Percentiles rank a stretch among this genome's conserved stretches.
Conservation (phyloP, 2,888 invertebrate genomes). For the Drosophila tanythrix region DNA sequence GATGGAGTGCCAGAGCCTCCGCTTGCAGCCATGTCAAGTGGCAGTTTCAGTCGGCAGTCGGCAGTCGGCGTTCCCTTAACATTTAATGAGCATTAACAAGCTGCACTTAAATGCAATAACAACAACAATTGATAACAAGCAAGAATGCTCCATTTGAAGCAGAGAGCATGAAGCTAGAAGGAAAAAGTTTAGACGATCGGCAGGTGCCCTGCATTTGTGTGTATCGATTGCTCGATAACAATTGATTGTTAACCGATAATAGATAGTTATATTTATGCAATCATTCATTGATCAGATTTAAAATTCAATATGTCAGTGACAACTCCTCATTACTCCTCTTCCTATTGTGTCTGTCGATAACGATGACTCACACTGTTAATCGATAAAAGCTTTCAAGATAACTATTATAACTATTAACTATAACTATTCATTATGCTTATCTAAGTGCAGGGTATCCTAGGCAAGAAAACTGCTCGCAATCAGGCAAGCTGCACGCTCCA, state of each 20-base stretch:
- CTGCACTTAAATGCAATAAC: slow-evolving; percentile 81
- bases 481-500: slow-evolving; percentile 59
- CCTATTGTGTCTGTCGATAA: neutral
- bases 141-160: slow-evolving; percentile 66
- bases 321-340: neutral
- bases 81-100: slow-evolving; percentile 81
- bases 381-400: neutral
- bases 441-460: slow-evolving; percentile 47
- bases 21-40: slow-evolving; percentile 28
- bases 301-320: neutral
- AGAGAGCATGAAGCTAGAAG: slow-evolving; percentile 28
- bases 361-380: neutral
- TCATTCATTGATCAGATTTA: neutral
- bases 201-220: slow-evolving; percentile 33
- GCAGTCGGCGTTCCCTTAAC: slow-evolving; percentile 71
- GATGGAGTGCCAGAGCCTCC: slow-evolving; percentile 16
- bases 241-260: neutral
- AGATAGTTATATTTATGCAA: neutral
- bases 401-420: neutral
- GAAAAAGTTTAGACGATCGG: slow-evolving; percentile 34
- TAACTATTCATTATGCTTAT: neutral
- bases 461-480: slow-evolving; percentile 41
- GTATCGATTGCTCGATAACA: neutral
- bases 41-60: slow-evolving; percentile 16
- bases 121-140: slow-evolving; percentile 80